Evolutionary conservation across 2,113 vertebrate species (phyloP).

Genomic region (Colius striatus): DNA sequence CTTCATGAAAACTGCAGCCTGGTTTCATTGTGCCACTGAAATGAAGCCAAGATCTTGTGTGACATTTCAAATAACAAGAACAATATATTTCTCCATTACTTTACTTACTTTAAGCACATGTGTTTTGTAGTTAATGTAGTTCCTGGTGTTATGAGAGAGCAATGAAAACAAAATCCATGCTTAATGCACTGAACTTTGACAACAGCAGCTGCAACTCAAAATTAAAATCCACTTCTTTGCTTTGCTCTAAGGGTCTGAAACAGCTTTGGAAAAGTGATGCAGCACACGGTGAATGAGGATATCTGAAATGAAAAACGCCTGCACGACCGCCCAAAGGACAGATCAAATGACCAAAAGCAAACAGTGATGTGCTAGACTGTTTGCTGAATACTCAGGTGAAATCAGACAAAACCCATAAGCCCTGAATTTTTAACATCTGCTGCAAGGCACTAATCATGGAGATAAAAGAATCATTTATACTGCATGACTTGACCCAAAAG

Average conservation of each 20-base stretch:
- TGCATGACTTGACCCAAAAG: neutral
- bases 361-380: neutral
- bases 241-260: conserved; percentile 33
- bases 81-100: conserved; percentile 38
- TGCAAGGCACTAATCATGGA: conserved; percentile 13
- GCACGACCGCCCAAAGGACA: conserved; percentile 12
- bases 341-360: conserved; percentile 52
- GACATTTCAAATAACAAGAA: conserved; percentile 32
- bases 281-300: neutral
- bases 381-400: conserved; percentile 30
- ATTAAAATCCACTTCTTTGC: conserved; percentile 51
- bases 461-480: neutral
- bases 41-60: neutral
- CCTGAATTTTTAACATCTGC: conserved; percentile 12
- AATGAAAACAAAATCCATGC: conserved; percentile 43
- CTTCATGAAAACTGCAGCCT: conserved; percentile 3
- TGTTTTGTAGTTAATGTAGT: conserved; percentile 47
- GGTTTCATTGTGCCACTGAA: conserved; percentile 12
- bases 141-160: conserved; percentile 34
- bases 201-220: conserved; percentile 62
- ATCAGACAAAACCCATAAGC: neutral
- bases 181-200: conserved; percentile 63
- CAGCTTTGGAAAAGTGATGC: neutral
- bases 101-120: conserved; percentile 26
- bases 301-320: conserved; percentile 8